Evolutionary conservation across 2,113 vertebrate species (phyloP).

Genomic region (Galemys pyrenaicus): DNA sequence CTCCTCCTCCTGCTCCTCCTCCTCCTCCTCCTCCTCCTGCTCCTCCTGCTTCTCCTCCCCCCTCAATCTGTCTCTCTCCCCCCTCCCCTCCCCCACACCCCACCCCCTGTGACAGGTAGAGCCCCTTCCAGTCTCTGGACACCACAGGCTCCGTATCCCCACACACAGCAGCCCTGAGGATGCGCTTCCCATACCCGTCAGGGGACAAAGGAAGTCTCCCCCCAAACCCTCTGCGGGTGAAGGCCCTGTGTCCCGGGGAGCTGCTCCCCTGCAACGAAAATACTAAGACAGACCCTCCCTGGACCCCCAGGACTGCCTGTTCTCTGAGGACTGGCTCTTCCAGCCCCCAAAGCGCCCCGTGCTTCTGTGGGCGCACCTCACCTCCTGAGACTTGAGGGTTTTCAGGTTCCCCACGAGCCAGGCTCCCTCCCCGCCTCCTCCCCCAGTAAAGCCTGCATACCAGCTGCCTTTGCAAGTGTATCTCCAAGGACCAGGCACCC

Average conservation of each 20-base stretch:
- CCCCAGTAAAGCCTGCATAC: background rate
- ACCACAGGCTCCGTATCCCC: too few relatives aligned
- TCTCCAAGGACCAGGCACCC: background rate
- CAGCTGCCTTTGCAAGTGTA: background rate
- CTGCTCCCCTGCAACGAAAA: background rate
- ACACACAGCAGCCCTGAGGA: background rate
- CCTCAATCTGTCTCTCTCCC: too few relatives aligned
- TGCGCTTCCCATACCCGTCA: background rate
- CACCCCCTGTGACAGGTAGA: too few relatives aligned
- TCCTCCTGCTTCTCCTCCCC: too few relatives aligned
- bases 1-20: too few relatives aligned
- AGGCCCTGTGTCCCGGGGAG: background rate
- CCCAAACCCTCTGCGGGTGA: too few relatives aligned
- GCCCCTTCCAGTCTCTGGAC: too few relatives aligned
- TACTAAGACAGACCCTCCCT: background rate
- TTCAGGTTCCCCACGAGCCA: background rate
- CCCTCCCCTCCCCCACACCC: too few relatives aligned
- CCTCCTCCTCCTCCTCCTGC: background rate
- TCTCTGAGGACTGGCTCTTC: background rate
- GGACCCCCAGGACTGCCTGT: background rate
- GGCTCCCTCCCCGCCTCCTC: background rate
- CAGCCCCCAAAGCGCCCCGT: background rate
- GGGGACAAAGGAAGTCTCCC: background rate
- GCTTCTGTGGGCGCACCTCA: background rate
- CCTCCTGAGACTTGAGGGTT: background rate